Percentiles rank a stretch among this genome's conserved stretches.
Evolutionary conservation across 2,113 vertebrate genomes (phyloP).

Genomic region (Lophius piscatorius): DNA sequence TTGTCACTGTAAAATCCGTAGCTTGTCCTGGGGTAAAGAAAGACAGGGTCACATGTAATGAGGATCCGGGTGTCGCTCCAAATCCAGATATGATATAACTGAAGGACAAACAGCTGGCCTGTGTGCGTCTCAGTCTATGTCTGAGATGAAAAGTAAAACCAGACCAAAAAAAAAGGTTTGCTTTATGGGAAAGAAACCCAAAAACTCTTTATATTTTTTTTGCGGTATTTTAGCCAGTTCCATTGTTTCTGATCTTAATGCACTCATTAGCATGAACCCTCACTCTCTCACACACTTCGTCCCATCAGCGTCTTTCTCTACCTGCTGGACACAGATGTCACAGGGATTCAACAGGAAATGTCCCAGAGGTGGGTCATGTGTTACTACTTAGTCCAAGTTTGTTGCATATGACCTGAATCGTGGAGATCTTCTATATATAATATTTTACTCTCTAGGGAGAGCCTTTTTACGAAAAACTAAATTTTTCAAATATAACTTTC

Average conservation of each 20-base stretch:
- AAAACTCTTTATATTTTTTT: too few relatives aligned
- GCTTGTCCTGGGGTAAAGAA: constrained; percentile 67
- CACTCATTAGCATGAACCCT: constrained; percentile 63
- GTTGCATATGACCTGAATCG: too few relatives aligned
- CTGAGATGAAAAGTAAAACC: too few relatives aligned
- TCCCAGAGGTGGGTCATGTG: constrained; percentile 55
- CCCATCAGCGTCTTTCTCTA: constrained; percentile 24
- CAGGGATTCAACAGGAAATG: constrained; percentile 25
- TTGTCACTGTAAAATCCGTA: constrained; percentile 75
- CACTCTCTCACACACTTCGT: constrained; percentile 6
- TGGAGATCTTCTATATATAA: too few relatives aligned
- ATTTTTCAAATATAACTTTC: too few relatives aligned
- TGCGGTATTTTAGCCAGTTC: constrained; percentile 19
- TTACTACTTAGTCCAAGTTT: constrained; percentile 58
- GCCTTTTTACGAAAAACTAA: too few relatives aligned
- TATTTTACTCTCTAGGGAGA: too few relatives aligned
- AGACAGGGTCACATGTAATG: constrained; percentile 70
- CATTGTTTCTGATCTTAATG: constrained; percentile 67
- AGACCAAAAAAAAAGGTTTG: too few relatives aligned
- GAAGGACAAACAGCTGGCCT: constrained; percentile 62
- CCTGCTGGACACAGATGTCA: constrained; percentile 38
- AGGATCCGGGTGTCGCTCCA: constrained; percentile 47
- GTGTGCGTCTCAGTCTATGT: constrained; percentile 11
- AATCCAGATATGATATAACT: constrained; percentile 54
- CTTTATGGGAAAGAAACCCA: too few relatives aligned